Base-by-base conservation (phyloP, 2,113 vertebrate species). In the Megaceryle maxima region DNA sequence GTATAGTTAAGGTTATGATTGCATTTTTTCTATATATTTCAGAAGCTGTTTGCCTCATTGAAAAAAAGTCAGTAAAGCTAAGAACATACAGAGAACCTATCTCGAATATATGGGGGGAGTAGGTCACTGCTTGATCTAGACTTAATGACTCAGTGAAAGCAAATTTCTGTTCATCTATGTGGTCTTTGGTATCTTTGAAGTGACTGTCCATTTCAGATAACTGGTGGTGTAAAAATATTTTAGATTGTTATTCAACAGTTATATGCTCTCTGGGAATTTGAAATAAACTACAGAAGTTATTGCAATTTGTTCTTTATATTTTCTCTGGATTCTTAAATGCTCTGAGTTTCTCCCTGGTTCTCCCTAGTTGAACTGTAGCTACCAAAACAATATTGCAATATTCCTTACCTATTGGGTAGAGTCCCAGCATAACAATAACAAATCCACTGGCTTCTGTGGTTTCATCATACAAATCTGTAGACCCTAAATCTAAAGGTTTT, bases 371-470 rank as follows among this genome's bases (percentile, higher is more conserved):
- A 79, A 68, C 55, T 90, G 25, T 48, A 91, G 60, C 70, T 87
- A 87, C 57, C 37, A 79, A 92, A 91, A 80, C 41, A 88, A 90
- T 90, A 91, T 77, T 95, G 85, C 55, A 90, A 43, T 67, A 83
- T 91, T 94, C 57, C n/a, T 94, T 79, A 87, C 70, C 81, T 91
- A 16, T 53, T 92, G 66, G 31, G 64, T 56, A 1, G 7, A 85
- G 37, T 79, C 44, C 53, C 67, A 84, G 64, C 20, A 68, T 57
- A 73, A 56, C 56, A 84, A 10, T 75, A 87, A 59, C 37, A 91
- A 79, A 37, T 92, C 16, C 51, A 53, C 35, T 73, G 67, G 12
- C 24, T 82, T 84, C 57, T 94, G 33, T 5, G 1, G 7, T 84
- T 72, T 82, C 51, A 26, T 46, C 48, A 13, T 48, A 84, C 12